Conservation (phyloP, 1,140 invertebrate species). For the Drosophila sulfurigaster region DNA sequence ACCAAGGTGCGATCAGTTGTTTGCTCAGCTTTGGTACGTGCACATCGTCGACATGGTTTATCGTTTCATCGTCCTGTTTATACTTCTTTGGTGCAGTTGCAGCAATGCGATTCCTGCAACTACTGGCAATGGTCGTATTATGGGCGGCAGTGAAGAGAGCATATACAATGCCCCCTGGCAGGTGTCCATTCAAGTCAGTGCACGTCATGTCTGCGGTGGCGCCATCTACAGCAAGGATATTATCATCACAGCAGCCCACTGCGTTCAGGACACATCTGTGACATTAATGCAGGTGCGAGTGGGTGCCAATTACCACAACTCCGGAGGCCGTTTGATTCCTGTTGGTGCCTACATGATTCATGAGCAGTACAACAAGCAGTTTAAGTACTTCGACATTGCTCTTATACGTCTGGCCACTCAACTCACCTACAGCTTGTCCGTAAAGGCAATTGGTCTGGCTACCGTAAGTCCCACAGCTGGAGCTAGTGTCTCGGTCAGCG, state of each 20-base stretch:
- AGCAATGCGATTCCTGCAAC: neutral
- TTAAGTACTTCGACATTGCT: constrained; percentile 85
- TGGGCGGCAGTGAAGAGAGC: constrained; percentile 85
- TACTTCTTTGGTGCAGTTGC: constrained; percentile 1
- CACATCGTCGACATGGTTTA: constrained; percentile 5
- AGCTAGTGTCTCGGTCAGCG: constrained; percentile 58
- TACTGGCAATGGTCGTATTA: constrained; percentile 79
- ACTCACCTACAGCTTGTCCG: constrained; percentile 45
- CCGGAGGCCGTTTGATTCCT: constrained; percentile 48
- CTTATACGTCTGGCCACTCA: constrained; percentile 82
- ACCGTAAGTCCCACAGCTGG: constrained; percentile 52
- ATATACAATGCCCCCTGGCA: constrained; percentile 87
- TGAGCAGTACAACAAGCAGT: constrained; percentile 48
- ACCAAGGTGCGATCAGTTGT: constrained; percentile 41
- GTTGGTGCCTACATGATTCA: constrained; percentile 50
- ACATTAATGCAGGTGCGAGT: constrained; percentile 68
- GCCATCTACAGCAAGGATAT: constrained; percentile 86
- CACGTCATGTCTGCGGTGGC: constrained; percentile 87
- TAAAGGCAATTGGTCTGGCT: constrained; percentile 65
- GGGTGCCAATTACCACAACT: constrained; percentile 63
- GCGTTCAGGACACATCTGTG: constrained; percentile 80
- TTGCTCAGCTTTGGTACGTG: constrained; percentile 17
- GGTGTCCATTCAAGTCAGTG: constrained; percentile 86
- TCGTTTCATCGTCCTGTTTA: neutral
- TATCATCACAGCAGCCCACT: constrained; percentile 88